Percentiles rank a stretch among this genome's conserved stretches.
phyloP scores from a whole-genome alignment of 2,888 invertebrate genomes.

The Eristalis arbustorum region DNA sequence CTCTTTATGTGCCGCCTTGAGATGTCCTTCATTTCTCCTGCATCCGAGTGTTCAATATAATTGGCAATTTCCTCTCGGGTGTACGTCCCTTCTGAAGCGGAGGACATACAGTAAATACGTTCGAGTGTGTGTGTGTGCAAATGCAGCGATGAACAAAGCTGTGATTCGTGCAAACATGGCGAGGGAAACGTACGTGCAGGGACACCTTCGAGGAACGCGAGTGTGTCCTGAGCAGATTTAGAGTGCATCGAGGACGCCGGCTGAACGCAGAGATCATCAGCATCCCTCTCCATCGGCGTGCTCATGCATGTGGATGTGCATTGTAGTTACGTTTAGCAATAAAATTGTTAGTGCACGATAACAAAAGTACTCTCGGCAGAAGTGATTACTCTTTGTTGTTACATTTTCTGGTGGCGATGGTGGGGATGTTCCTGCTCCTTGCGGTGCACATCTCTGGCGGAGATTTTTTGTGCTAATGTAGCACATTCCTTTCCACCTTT shows the following conservation, averaged over 20 bases:
- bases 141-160: not conserved
- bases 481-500: constrained; percentile 10
- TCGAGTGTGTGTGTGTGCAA: not conserved
- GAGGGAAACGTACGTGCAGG: not conserved
- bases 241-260: constrained; percentile 12
- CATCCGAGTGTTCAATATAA: not conserved
- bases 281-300: not conserved
- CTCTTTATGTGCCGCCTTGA: not conserved
- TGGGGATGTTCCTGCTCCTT: not conserved
- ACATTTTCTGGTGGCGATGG: not conserved
- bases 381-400: constrained; percentile 41
- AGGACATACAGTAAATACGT: not conserved
- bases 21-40: not conserved
- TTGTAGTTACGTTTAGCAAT: constrained; percentile 60
- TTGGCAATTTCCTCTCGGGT: constrained; percentile 21
- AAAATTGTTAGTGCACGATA: constrained; percentile 61
- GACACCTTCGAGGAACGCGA: not conserved
- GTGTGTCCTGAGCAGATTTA: constrained; percentile 19
- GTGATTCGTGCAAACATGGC: constrained; percentile 40
- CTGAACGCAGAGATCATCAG: constrained; percentile 22
- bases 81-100: not conserved
- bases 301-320: constrained; percentile 1
- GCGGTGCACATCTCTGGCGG: constrained; percentile 30
- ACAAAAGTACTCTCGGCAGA: constrained; percentile 50
- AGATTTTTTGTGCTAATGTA: constrained; percentile 54